Conservation (phyloP, 2,888 invertebrate species). For the Theodoxus fluviatilis region DNA sequence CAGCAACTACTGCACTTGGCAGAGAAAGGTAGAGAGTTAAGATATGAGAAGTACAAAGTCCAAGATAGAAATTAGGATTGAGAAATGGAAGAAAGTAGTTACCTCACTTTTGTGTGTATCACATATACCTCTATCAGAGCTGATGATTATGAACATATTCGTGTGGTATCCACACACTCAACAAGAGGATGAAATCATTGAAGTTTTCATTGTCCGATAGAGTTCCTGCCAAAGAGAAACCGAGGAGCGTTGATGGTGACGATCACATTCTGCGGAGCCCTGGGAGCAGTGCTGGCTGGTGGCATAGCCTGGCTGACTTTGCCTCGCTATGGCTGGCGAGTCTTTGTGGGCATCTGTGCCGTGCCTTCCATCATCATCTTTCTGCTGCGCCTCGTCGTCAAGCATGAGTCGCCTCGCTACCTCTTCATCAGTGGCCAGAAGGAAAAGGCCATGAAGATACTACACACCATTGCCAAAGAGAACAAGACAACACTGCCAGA, state of each 20-base stretch:
- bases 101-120: no score
- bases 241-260: constrained; percentile 50
- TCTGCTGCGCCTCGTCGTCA: constrained; percentile 38
- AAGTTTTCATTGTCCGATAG: no score
- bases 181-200: no score
- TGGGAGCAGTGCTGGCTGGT: constrained; percentile 49
- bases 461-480: constrained; percentile 41
- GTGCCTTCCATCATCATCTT: constrained; percentile 43
- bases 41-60: no score
- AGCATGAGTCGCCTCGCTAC: constrained; percentile 50
- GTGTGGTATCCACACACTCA: no score
- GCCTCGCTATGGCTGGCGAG: constrained; percentile 44
- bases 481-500: constrained; percentile 37
- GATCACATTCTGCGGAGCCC: constrained; percentile 55
- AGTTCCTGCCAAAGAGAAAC: constrained; percentile 48
- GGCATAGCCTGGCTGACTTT: constrained; percentile 52
- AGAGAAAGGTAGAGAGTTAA: no score
- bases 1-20: no score
- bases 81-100: no score
- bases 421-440: constrained; percentile 44
- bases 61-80: no score
- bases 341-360: constrained; percentile 51
- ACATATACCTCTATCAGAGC: no score
- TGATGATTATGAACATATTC: no score
- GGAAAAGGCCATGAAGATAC: constrained; percentile 38